Evolutionary conservation across 1,140 invertebrate species (phyloP).

Genomic region (Achroia grisella): DNA sequence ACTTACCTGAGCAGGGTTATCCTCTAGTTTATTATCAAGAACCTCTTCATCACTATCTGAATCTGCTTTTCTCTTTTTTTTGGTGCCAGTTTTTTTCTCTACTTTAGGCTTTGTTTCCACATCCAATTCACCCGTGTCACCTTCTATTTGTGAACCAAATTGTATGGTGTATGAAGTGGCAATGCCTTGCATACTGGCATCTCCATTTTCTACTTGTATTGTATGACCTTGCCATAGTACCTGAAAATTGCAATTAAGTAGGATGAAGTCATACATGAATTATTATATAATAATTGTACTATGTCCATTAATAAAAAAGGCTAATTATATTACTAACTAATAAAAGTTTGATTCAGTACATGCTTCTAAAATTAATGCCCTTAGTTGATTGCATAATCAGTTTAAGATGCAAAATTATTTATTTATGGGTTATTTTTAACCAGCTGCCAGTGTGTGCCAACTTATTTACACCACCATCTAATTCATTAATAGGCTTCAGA

Average conservation of each 20-base stretch:
- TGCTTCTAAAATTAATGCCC: too few species aligned
- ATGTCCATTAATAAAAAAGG: too few species aligned
- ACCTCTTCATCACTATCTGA: slow-evolving; percentile 70
- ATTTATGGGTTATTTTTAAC: too few species aligned
- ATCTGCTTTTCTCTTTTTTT: slow-evolving; percentile 69
- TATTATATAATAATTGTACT: too few species aligned
- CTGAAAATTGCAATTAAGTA: slow-evolving; percentile 39
- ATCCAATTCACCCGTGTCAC: slow-evolving; percentile 44
- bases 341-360: too few species aligned
- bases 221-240: slow-evolving; percentile 77
- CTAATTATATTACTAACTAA: too few species aligned
- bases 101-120: slow-evolving; percentile 66
- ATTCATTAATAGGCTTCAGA: too few species aligned
- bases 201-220: slow-evolving; percentile 73
- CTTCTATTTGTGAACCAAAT: slow-evolving; percentile 52
- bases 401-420: too few species aligned
- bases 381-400: too few species aligned
- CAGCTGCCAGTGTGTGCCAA: too few species aligned
- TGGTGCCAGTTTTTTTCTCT: slow-evolving; percentile 66
- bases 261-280: too few species aligned
- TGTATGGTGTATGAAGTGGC: slow-evolving; percentile 47
- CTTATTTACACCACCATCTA: too few species aligned
- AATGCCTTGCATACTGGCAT: slow-evolving; percentile 48
- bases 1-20: slow-evolving; percentile 64
- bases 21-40: slow-evolving; percentile 68